Conservation (phyloP, 2,113 vertebrate species). For the Poicephalus meyeri region DNA sequence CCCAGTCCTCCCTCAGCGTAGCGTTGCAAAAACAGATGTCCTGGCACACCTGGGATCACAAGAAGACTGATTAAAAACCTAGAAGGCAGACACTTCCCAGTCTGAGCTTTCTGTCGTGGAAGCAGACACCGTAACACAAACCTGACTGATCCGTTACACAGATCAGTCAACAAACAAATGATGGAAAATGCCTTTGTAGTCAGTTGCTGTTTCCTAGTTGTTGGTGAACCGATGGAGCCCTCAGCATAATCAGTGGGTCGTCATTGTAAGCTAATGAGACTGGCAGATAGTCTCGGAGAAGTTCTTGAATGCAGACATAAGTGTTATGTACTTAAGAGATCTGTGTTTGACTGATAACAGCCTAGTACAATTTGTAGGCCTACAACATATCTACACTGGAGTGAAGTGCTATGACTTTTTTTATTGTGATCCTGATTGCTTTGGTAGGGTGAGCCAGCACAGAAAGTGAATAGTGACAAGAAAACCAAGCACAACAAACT, state of each 20-base stretch:
- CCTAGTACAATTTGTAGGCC: neutral
- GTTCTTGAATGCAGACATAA: neutral
- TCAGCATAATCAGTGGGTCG: neutral
- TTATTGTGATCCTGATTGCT: neutral
- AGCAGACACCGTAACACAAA: neutral
- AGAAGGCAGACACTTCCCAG: neutral
- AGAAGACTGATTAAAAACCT: neutral
- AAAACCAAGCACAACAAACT: neutral
- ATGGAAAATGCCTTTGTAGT: neutral
- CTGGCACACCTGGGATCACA: neutral
- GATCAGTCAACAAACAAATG: neutral
- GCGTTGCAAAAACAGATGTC: neutral
- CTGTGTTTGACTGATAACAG: constrained; percentile 15
- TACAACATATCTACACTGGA: neutral
- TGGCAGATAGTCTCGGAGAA: neutral
- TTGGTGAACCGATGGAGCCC: neutral
- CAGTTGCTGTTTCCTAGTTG: neutral
- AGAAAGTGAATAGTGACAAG: neutral
- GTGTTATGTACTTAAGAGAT: neutral
- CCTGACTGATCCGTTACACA: neutral
- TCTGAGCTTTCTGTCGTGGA: neutral
- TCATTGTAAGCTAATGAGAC: neutral
- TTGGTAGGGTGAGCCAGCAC: neutral
- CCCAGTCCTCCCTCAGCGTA: neutral
- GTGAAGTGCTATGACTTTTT: neutral